These are phyloP conservation scores for Ormyrus nitidulus DNA, from an alignment of 2,888 invertebrate genomes.

Conservation along the genomic window DNA sequence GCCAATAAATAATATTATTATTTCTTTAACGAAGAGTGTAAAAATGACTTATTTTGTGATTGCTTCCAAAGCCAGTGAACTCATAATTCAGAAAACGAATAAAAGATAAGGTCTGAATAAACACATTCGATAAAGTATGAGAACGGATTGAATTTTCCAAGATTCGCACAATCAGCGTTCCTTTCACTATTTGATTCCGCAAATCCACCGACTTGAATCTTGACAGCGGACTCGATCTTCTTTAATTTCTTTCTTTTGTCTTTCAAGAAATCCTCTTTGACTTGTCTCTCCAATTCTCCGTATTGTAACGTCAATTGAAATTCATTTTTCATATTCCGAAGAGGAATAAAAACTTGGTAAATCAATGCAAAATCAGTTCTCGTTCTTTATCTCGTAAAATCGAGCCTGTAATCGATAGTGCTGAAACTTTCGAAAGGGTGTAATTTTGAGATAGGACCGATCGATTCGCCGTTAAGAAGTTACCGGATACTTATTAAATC, in stretches of 20 bases:
- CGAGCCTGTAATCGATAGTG: no score
- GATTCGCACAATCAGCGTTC: constrained; percentile 45
- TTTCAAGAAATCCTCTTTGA: neutral
- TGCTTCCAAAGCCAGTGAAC: constrained; percentile 24
- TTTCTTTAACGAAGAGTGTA: neutral
- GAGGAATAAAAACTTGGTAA: no score
- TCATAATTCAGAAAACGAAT: constrained; percentile 33
- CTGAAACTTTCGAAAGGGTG: neutral
- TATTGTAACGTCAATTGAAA: neutral
- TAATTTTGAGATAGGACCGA: constrained; percentile 30
- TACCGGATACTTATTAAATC: constrained; percentile 42
- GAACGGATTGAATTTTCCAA: constrained; percentile 58
- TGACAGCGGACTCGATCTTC: neutral
- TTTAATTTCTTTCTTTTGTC: neutral
- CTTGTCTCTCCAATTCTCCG: neutral
- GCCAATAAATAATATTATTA: no score
- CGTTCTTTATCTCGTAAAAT: no score
- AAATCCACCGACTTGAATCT: constrained; percentile 12
- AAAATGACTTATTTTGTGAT: constrained; percentile 10
- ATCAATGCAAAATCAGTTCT: no score
- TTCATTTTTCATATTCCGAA: no score
- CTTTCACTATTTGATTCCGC: constrained; percentile 28
- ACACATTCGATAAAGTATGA: constrained; percentile 36
- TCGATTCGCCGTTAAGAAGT: constrained; percentile 21
- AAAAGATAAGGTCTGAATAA: constrained; percentile 19